Evolutionary conservation across 2,113 vertebrate species (phyloP).

Genomic region (Eulemur macaco): DNA sequence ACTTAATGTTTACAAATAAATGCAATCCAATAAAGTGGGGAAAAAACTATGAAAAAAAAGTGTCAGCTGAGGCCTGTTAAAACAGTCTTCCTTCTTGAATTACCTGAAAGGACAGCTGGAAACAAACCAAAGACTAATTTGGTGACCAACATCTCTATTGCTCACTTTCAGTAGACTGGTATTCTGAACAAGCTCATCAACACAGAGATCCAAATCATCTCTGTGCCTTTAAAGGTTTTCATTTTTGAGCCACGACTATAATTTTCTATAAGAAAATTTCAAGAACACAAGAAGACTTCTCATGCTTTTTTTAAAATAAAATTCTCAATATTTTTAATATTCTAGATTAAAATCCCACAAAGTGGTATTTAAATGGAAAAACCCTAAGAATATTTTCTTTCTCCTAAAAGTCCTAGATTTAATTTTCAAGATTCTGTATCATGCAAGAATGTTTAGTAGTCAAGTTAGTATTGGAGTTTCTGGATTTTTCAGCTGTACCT

Average conservation of each 20-base stretch:
- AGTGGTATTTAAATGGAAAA: not conserved
- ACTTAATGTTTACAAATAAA: conserved; percentile 37
- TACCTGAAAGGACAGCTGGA: not conserved
- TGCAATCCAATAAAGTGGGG: not conserved
- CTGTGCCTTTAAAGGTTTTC: conserved; percentile 7
- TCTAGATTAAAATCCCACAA: conserved; percentile 32
- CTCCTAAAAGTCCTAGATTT: conserved; percentile 34
- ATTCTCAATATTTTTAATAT: not conserved
- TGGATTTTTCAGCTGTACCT: conserved; percentile 37
- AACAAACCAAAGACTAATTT: conserved; percentile 47
- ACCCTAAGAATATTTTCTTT: conserved; percentile 40
- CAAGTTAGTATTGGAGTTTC: conserved; percentile 15
- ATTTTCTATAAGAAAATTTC: conserved; percentile 46
- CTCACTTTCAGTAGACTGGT: not conserved
- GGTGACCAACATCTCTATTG: not conserved
- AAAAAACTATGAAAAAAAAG: not conserved
- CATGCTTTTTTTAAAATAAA: conserved; percentile 24
- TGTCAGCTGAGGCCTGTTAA: not conserved
- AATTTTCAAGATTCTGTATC: conserved; percentile 44
- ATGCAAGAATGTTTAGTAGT: conserved; percentile 22
- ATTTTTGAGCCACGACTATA: conserved; percentile 29
- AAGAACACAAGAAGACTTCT: conserved; percentile 16
- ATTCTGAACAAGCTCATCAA: conserved; percentile 15
- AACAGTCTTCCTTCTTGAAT: conserved; percentile 27
- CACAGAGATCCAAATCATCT: not conserved